Percentiles rank a stretch among this genome's conserved stretches.
These are phyloP conservation scores for Drosophila fuyamai DNA, from an alignment of 1,140 invertebrate species.

Conservation along the genomic window DNA sequence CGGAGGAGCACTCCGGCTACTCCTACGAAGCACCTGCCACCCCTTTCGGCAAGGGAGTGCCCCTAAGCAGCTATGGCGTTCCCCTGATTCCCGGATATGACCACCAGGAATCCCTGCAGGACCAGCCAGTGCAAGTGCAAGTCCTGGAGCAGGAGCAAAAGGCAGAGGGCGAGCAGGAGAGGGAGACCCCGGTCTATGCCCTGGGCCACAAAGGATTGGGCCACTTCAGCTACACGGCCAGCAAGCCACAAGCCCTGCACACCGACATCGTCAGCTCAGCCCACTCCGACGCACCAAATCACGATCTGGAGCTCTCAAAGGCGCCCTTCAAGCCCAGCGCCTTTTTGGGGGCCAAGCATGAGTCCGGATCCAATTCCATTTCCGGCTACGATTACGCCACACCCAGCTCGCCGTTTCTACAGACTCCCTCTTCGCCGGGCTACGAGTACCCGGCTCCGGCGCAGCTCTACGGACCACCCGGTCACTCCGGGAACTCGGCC, in stretches of 20 bases:
- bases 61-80: slow-evolving; percentile 62
- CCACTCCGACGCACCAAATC: not conserved
- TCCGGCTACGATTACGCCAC: slow-evolving; percentile 68
- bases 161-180: slow-evolving; percentile 21
- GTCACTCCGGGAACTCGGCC: slow-evolving; percentile 68
- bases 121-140: slow-evolving; percentile 46
- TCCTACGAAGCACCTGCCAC: slow-evolving; percentile 53
- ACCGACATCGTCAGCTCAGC: slow-evolving; percentile 41
- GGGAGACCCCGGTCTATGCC: slow-evolving; percentile 65
- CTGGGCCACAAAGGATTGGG: slow-evolving; percentile 78
- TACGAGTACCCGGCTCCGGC: slow-evolving; percentile 65
- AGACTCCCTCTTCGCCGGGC: slow-evolving; percentile 55
- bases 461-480: slow-evolving; percentile 63
- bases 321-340: slow-evolving; percentile 76
- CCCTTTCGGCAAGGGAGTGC: slow-evolving; percentile 52
- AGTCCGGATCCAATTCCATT: slow-evolving; percentile 26
- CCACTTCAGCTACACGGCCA: slow-evolving; percentile 72
- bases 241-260: slow-evolving; percentile 70
- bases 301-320: slow-evolving; percentile 47
- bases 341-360: slow-evolving; percentile 74
- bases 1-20: slow-evolving; percentile 48
- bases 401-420: slow-evolving; percentile 55
- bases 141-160: slow-evolving; percentile 37
- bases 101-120: slow-evolving; percentile 41
- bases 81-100: slow-evolving; percentile 63